A percentile compares a stretch with the other conserved stretches of the same genome.
These are phyloP conservation scores for Cynopterus brachyotis DNA, from an alignment of 2,113 vertebrate genomes.

Conservation along the genomic window DNA sequence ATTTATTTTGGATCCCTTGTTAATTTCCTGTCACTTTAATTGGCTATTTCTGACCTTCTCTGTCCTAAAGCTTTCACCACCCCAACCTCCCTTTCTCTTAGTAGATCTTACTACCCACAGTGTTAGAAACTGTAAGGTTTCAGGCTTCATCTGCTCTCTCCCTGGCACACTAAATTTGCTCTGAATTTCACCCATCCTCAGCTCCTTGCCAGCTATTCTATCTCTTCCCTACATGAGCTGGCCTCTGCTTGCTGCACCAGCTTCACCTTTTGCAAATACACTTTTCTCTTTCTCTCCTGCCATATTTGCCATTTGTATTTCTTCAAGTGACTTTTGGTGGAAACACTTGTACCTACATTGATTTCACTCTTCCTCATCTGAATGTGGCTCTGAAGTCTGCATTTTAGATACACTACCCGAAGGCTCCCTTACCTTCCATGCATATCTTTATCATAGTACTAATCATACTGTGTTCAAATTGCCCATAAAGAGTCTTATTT, in stretches of 20 bases:
- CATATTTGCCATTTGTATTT: background rate
- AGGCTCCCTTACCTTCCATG: background rate
- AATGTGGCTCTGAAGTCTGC: background rate
- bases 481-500: background rate
- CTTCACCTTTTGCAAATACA: background rate
- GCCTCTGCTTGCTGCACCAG: background rate
- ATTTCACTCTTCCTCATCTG: background rate
- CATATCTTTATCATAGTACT: background rate
- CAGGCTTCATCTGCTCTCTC: background rate
- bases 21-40: background rate
- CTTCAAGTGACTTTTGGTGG: background rate
- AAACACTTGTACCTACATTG: background rate
- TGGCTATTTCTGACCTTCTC: conserved; percentile 16
- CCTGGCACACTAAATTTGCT: background rate
- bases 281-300: background rate
- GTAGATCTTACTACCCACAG: background rate
- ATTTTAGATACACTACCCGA: background rate
- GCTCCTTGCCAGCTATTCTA: background rate
- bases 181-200: background rate
- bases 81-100: background rate
- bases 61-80: background rate
- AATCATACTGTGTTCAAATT: background rate
- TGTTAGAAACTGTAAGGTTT: background rate
- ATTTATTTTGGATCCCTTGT: background rate
- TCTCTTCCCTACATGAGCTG: background rate